phyloP scores from a whole-genome alignment of 2,888 invertebrate species.

The Argyra leucocephala region DNA sequence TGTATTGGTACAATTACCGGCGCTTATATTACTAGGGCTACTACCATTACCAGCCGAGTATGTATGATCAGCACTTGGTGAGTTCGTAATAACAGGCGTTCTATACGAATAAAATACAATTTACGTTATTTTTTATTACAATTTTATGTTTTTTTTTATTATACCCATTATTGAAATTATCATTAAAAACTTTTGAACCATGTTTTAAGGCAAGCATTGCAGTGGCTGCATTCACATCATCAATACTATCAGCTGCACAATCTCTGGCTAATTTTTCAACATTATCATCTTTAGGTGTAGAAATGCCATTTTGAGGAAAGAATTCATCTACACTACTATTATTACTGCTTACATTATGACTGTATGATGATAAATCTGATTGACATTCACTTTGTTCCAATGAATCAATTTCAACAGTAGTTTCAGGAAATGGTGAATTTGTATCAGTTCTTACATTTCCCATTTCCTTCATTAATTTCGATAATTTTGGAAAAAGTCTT shows the following conservation, averaged over 20 bases:
- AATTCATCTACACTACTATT: not conserved
- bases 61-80: constrained; percentile 88
- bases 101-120: constrained; percentile 24
- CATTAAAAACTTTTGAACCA: constrained; percentile 56
- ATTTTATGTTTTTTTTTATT: too few relatives aligned
- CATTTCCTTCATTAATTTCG: constrained; percentile 47
- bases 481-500: constrained; percentile 73
- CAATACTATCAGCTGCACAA: constrained; percentile 50
- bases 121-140: not conserved
- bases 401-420: not conserved
- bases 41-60: constrained; percentile 59
- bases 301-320: not conserved
- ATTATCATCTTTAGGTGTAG: constrained; percentile 25
- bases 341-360: not conserved
- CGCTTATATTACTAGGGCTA: constrained; percentile 22
- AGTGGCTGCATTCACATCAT: constrained; percentile 74
- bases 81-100: constrained; percentile 64
- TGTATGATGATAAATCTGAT: not conserved
- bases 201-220: constrained; percentile 83
- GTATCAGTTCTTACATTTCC: constrained; percentile 21
- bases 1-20: constrained; percentile 14
- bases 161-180: constrained; percentile 42
- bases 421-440: not conserved
- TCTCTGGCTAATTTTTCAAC: constrained; percentile 38
- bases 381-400: constrained; percentile 14